These are phyloP conservation scores for Phyllostomus discolor DNA, from an alignment of 2,113 vertebrate genomes.

Conservation along the genomic window DNA sequence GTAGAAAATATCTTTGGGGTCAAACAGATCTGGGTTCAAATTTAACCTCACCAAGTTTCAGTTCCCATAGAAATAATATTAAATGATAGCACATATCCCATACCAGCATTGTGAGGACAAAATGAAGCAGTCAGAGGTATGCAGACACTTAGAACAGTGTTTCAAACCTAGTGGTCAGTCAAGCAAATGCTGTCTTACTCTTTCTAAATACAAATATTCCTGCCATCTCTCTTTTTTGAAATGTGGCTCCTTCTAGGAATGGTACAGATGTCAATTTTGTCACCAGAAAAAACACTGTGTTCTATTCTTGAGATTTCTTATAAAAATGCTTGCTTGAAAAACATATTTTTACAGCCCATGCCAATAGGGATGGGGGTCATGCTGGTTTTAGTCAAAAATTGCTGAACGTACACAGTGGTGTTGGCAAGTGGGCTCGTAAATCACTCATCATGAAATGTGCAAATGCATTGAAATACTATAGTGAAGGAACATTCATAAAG, in stretches of 20 bases:
- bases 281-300: background rate
- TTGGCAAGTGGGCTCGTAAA: too few relatives aligned
- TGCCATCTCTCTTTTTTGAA: background rate
- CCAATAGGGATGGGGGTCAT: background rate
- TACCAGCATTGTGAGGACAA: background rate
- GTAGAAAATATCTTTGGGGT: background rate
- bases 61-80: background rate
- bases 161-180: accelerated
- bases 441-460: too few relatives aligned
- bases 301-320: conserved; percentile 17
- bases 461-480: too few relatives aligned
- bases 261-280: background rate
- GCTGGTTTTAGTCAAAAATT: too few relatives aligned
- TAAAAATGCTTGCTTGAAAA: conserved; percentile 67
- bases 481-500: too few relatives aligned
- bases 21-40: background rate
- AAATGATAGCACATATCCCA: background rate
- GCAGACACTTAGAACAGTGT: background rate
- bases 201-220: background rate
- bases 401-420: too few relatives aligned
- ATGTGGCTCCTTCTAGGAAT: background rate
- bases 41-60: background rate
- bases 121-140: accelerated
- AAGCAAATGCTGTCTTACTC: accelerated
- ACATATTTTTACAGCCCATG: conserved; percentile 40